Percentiles rank a stretch among this genome's conserved stretches.
Evolutionary conservation across 2,113 vertebrate genomes (phyloP).

Genomic region (Anarrhichthys ocellatus): DNA sequence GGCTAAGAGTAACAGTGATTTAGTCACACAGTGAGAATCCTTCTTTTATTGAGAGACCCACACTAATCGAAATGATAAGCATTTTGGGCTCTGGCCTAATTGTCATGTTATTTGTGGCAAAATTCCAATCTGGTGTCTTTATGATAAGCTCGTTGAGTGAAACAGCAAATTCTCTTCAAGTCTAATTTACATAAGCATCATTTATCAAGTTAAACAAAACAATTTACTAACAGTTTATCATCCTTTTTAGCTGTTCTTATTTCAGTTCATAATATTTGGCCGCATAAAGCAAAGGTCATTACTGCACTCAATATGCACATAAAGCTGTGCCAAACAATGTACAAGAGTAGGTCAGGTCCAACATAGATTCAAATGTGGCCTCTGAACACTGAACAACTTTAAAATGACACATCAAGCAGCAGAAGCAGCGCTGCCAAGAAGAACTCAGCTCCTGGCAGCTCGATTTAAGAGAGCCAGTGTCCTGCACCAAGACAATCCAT

Average conservation of each 20-base stretch:
- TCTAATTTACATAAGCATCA: constrained; percentile 25
- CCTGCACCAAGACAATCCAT: constrained; percentile 35
- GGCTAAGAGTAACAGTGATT: constrained; percentile 1
- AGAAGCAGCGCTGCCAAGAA: constrained; percentile 19
- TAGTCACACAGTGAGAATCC: constrained; percentile 6
- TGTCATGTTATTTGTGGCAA: constrained; percentile 46
- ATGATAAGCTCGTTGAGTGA: constrained; percentile 39
- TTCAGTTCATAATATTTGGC: constrained; percentile 11
- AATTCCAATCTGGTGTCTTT: constrained; percentile 40
- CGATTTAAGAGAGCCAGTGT: constrained; percentile 20
- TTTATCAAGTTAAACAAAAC: constrained; percentile 10
- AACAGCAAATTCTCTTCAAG: constrained; percentile 13
- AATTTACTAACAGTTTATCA: neutral
- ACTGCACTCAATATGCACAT: constrained; percentile 20
- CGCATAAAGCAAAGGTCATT: constrained; percentile 24
- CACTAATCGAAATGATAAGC: constrained; percentile 43
- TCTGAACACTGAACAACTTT: constrained; percentile 17
- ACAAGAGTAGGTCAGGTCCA: neutral
- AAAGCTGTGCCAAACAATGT: constrained; percentile 1
- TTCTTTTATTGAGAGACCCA: constrained; percentile 17
- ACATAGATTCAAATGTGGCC: constrained; percentile 2
- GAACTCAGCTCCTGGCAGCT: constrained; percentile 19
- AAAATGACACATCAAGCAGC: constrained; percentile 23
- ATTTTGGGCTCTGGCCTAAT: constrained; percentile 51
- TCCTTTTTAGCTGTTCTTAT: neutral